These are phyloP conservation scores for Tetraodon nigroviridis DNA, from an alignment of 2,113 vertebrate genomes.

Conservation along the genomic window DNA sequence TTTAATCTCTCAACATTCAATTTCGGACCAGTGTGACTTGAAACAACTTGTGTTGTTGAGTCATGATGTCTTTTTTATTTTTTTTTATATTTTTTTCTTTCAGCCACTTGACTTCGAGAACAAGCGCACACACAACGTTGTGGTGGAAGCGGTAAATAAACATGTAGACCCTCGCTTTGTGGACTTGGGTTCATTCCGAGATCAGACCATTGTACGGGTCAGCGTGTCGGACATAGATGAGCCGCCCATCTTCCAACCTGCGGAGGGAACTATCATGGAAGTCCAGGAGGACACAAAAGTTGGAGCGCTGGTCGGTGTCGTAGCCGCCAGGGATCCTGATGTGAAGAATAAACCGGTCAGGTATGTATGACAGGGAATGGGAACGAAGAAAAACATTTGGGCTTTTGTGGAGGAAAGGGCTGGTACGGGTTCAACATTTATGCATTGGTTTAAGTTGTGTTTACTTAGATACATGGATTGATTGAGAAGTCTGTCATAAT, in stretches of 20 bases:
- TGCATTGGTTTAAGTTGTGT: no score
- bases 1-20: background rate
- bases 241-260: slow-evolving; percentile 86
- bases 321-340: slow-evolving; percentile 92
- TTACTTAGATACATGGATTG: no score
- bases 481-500: no score
- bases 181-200: slow-evolving; percentile 90
- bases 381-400: background rate
- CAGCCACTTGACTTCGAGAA: slow-evolving; percentile 92
- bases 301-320: slow-evolving; percentile 84
- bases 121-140: slow-evolving; percentile 86
- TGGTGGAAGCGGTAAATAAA: slow-evolving; percentile 95
- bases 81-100: background rate
- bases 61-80: no score
- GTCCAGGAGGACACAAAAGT: slow-evolving; percentile 90
- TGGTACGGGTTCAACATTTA: no score
- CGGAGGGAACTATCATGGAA: slow-evolving; percentile 81
- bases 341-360: slow-evolving; percentile 85
- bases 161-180: slow-evolving; percentile 89
- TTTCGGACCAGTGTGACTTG: background rate
- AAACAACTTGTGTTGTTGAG: background rate
- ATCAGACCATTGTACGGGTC: slow-evolving; percentile 91
- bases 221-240: slow-evolving; percentile 88
- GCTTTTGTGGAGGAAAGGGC: slow-evolving; percentile 2
- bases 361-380: slow-evolving; percentile 78